Percentiles rank a stretch among this genome's conserved stretches.
These are phyloP conservation scores for Alligator mississippiensis DNA, from an alignment of 2,113 vertebrate genomes.

Conservation along the genomic window DNA sequence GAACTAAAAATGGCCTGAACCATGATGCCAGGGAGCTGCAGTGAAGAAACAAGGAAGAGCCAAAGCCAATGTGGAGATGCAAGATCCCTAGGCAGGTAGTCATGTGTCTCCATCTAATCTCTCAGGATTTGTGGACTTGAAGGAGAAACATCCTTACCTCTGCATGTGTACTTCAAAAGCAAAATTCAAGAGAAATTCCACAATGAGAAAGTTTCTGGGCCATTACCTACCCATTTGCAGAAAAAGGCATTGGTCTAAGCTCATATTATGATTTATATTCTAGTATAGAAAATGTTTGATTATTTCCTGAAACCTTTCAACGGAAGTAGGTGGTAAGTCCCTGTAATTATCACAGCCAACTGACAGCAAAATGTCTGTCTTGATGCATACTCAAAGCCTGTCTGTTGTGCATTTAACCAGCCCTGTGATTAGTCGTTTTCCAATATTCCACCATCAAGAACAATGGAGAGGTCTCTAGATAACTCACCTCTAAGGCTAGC, in stretches of 20 bases:
- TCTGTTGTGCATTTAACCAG: conserved; percentile 4
- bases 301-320: neutral
- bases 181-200: neutral
- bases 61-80: neutral
- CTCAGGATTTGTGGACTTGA: neutral
- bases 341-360: neutral
- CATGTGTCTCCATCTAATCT: neutral
- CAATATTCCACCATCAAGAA: conserved; percentile 8
- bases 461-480: neutral
- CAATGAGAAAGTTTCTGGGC: neutral
- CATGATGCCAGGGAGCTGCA: neutral
- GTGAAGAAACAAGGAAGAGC: neutral
- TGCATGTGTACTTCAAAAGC: neutral
- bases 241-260: neutral
- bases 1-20: neutral
- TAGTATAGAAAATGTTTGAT: neutral
- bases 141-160: neutral
- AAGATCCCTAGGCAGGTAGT: neutral
- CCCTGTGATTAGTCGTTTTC: conserved; percentile 24
- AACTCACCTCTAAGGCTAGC: conserved; percentile 24
- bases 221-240: neutral
- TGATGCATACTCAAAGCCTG: neutral
- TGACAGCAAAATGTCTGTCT: neutral
- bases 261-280: neutral
- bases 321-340: neutral